phyloP scores from a whole-genome alignment of 2,888 invertebrate genomes.

The Cosmia trapezina region DNA sequence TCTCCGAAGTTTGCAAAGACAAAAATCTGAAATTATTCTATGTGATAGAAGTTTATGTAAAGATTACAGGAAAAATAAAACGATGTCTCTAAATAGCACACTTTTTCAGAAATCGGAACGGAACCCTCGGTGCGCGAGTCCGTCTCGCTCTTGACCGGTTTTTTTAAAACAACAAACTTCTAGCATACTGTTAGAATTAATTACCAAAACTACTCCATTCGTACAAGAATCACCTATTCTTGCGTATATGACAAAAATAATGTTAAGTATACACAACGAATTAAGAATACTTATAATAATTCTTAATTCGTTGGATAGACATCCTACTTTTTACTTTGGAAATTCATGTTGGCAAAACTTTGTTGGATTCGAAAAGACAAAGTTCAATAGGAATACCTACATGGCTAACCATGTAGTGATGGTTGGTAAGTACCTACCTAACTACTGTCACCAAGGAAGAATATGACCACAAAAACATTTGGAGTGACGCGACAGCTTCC shows the following conservation, averaged over 20 bases:
- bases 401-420: conserved; percentile 14
- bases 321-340: not conserved
- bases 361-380: not conserved
- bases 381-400: not conserved
- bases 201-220: not conserved
- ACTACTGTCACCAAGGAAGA: conserved; percentile 16
- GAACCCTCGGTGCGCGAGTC: no score
- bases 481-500: conserved; percentile 59
- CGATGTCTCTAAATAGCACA: no score
- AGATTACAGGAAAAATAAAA: no score
- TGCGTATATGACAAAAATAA: not conserved
- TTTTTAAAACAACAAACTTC: not conserved
- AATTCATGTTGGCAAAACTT: no score
- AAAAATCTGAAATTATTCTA: no score
- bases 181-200: not conserved
- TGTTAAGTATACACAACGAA: not conserved
- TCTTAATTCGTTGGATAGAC: no score
- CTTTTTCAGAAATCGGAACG: no score
- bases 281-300: no score
- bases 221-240: not conserved
- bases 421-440: no score
- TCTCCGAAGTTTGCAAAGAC: no score
- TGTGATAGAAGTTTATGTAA: no score
- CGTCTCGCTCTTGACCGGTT: no score
- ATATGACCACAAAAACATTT: conserved; percentile 27